A percentile compares a stretch with the other conserved stretches of the same genome.
phyloP scores from a whole-genome alignment of 2,113 vertebrate species.

The Entelurus aequoreus region DNA sequence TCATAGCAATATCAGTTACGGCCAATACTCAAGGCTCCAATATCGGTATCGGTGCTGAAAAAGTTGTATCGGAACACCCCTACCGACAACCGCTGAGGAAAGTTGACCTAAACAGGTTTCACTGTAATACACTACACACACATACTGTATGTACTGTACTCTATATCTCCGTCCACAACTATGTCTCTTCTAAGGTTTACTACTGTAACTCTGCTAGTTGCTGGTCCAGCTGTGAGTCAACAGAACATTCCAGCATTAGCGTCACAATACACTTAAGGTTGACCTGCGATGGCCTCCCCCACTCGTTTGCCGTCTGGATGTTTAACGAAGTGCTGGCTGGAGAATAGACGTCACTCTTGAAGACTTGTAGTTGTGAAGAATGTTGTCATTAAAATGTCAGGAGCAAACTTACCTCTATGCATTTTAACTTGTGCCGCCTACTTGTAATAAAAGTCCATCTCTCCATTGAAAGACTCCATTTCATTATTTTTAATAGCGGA shows the following conservation, averaged over 20 bases:
- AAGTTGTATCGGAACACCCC: too few relatives aligned
- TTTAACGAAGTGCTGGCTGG: constrained; percentile 10
- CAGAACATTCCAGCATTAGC: constrained; percentile 1
- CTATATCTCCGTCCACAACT: constrained; percentile 12
- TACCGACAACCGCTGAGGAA: too few relatives aligned
- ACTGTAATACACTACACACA: background rate
- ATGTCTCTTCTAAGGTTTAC: constrained; percentile 15
- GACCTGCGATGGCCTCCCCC: background rate
- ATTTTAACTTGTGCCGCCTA: constrained; percentile 39
- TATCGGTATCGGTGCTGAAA: too few relatives aligned
- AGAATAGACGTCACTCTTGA: background rate
- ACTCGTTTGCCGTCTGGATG: constrained; percentile 5
- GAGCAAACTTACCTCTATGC: constrained; percentile 60
- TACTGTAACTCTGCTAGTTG: background rate
- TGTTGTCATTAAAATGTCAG: background rate
- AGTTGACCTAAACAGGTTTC: too few relatives aligned
- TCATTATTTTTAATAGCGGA: constrained; percentile 5
- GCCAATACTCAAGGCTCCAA: too few relatives aligned
- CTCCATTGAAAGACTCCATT: constrained; percentile 17
- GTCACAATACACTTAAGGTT: constrained; percentile 1
- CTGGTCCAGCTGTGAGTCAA: constrained; percentile 5
- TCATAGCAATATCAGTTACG: too few relatives aligned
- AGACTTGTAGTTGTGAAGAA: constrained; percentile 7
- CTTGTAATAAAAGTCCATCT: constrained; percentile 21
- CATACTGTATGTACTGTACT: background rate